These are phyloP conservation scores for Entomyzon cyanotis DNA, from an alignment of 2,113 vertebrate species.

Conservation along the genomic window DNA sequence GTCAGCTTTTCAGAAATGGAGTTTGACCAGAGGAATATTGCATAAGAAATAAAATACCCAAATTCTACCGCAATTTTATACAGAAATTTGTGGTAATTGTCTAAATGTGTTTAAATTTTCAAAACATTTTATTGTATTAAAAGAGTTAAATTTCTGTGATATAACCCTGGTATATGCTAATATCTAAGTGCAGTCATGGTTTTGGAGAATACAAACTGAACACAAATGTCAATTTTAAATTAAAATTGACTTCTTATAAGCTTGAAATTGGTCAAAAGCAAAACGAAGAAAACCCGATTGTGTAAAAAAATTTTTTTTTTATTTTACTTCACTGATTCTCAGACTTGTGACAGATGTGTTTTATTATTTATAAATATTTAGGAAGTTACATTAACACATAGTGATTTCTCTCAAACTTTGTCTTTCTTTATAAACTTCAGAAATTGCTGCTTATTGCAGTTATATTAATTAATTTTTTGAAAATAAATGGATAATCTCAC, in stretches of 20 bases:
- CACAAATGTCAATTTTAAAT: not conserved
- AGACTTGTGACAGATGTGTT: not conserved
- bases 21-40: not conserved
- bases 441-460: not conserved
- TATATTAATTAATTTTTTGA: not conserved
- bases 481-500: not conserved
- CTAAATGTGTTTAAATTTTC: not conserved
- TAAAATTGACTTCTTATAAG: not conserved
- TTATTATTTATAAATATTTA: not conserved
- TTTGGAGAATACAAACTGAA: not conserved
- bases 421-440: not conserved
- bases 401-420: not conserved
- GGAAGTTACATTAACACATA: not conserved
- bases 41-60: conserved; percentile 43
- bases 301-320: not conserved
- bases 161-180: not conserved
- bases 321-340: not conserved
- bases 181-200: not conserved
- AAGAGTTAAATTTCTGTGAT: not conserved
- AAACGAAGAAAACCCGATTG: not conserved
- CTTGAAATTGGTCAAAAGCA: not conserved
- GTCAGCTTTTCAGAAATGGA: conserved; percentile 15
- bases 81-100: not conserved
- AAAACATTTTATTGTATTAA: not conserved
- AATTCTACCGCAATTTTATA: conserved; percentile 3